A percentile compares a stretch with the other conserved stretches of the same genome.
Conservation (phyloP, 2,113 vertebrate genomes). For the Puffinus mauretanicus region DNA sequence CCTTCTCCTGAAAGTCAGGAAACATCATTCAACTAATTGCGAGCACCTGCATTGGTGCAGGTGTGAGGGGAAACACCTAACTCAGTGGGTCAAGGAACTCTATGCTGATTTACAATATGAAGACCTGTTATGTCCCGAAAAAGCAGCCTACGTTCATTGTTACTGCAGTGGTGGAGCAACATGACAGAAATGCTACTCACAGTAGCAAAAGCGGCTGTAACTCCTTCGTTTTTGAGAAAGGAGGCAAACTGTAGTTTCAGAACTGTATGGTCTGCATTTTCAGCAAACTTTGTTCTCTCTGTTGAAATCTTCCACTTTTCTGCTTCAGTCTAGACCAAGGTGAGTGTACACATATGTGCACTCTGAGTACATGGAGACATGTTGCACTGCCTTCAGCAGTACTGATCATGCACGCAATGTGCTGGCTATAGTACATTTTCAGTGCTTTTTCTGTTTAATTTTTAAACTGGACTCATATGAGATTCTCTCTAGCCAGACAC, state of each 20-base stretch:
- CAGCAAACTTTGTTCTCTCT: background rate
- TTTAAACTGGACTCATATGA: background rate
- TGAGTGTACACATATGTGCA: background rate
- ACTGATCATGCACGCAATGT: background rate
- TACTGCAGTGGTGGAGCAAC: background rate
- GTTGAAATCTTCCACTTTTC: background rate
- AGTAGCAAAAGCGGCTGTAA: background rate
- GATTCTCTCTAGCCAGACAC: constrained; percentile 4
- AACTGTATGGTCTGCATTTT: background rate
- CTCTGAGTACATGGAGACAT: background rate
- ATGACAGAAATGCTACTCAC: background rate
- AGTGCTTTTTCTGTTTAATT: constrained; percentile 3
- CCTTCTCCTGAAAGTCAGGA: constrained; percentile 40
- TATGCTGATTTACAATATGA: background rate
- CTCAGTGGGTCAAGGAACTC: background rate
- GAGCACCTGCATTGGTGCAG: constrained; percentile 32
- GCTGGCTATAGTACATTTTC: background rate
- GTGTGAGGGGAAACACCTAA: background rate
- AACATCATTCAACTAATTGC: constrained; percentile 38
- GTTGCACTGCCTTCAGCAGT: background rate
- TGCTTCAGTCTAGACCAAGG: background rate
- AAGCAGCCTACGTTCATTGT: background rate
- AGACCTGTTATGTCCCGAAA: background rate
- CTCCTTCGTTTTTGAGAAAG: background rate
- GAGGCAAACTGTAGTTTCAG: background rate